These are phyloP conservation scores for Rhombomys opimus DNA, from an alignment of 2,113 vertebrate genomes.

Conservation along the genomic window DNA sequence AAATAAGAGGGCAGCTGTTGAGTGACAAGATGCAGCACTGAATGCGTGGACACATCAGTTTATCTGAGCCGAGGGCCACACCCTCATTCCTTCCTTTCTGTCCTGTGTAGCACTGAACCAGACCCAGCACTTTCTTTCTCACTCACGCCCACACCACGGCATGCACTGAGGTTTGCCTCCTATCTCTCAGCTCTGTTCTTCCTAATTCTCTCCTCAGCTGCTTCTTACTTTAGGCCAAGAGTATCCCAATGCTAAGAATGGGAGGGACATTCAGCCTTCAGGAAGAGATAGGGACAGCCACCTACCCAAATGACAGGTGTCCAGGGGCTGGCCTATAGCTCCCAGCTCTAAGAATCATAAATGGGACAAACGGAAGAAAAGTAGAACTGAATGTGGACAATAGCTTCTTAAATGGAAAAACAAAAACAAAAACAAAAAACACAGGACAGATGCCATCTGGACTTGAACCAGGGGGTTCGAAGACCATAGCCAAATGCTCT, in stretches of 20 bases:
- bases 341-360: background rate
- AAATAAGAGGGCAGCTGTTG: background rate
- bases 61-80: background rate
- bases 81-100: background rate
- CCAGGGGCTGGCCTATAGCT: background rate
- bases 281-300: background rate
- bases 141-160: background rate
- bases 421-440: background rate
- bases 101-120: background rate
- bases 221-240: background rate
- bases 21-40: background rate
- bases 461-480: conserved; percentile 36
- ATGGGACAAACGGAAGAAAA: background rate
- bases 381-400: background rate
- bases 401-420: background rate
- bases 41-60: background rate
- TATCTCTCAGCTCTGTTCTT: background rate
- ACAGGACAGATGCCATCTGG: background rate
- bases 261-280: background rate
- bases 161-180: background rate
- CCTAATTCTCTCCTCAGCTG: background rate
- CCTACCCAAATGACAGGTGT: background rate
- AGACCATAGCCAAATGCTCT: conserved; percentile 41
- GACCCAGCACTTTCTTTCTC: background rate
- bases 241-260: background rate